These are phyloP conservation scores for Listrodromus nycthemerus DNA, from an alignment of 2,888 invertebrate genomes.

Conservation along the genomic window DNA sequence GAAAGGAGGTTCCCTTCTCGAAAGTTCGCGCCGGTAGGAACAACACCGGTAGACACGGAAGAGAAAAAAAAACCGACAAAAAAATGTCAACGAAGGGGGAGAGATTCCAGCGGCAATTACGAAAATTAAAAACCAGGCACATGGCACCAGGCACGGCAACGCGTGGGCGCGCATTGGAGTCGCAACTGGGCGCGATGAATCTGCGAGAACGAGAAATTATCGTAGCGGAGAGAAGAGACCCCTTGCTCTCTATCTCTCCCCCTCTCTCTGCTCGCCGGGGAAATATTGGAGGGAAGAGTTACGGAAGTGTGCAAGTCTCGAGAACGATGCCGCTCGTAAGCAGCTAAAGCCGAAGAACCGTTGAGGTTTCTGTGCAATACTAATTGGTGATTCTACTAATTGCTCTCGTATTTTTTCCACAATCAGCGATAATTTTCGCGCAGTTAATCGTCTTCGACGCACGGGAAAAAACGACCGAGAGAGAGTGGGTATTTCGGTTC, in stretches of 20 bases:
- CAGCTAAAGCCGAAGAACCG: slow-evolving; percentile 22
- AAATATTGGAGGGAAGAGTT: not conserved
- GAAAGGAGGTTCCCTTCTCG: slow-evolving; percentile 37
- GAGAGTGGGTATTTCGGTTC: not conserved
- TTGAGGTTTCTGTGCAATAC: not conserved
- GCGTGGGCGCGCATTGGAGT: slow-evolving; percentile 31
- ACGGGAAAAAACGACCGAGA: not conserved
- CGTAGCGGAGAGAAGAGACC: not conserved
- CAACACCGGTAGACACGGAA: slow-evolving; percentile 57
- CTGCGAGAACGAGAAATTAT: slow-evolving; percentile 9
- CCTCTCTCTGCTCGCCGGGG: not conserved
- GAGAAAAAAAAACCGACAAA: slow-evolving; percentile 22
- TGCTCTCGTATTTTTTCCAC: slow-evolving; percentile 36
- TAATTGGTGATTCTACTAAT: slow-evolving; percentile 59
- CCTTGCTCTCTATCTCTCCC: not conserved
- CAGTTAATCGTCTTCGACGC: not conserved
- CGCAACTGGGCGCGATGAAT: slow-evolving; percentile 9
- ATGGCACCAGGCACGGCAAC: slow-evolving; percentile 48
- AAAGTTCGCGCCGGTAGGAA: slow-evolving; percentile 61
- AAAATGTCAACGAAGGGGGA: slow-evolving; percentile 63
- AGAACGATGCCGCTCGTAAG: slow-evolving; percentile 20
- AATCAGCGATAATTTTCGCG: slow-evolving; percentile 43
- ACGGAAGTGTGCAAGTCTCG: not conserved
- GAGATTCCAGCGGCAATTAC: slow-evolving; percentile 70
- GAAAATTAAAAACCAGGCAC: slow-evolving; percentile 69